These are phyloP conservation scores for Limnothrissa miodon DNA, from an alignment of 2,113 vertebrate species.

Conservation along the genomic window DNA sequence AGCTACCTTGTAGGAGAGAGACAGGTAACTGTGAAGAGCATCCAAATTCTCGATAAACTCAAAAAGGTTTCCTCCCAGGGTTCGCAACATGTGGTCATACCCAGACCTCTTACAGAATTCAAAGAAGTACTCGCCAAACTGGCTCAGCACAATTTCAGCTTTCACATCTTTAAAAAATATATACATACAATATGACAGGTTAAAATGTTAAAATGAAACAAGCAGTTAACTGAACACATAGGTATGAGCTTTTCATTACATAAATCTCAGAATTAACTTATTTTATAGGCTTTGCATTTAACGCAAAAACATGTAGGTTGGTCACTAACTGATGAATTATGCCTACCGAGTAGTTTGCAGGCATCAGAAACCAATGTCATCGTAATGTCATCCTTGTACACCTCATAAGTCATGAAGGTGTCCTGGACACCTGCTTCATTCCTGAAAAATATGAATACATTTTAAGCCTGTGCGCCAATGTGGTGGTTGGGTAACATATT, in stretches of 20 bases:
- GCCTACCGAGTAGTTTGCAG: slow-evolving; percentile 73
- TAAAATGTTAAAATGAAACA: neutral
- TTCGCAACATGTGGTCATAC: slow-evolving; percentile 79
- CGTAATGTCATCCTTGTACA: slow-evolving; percentile 76
- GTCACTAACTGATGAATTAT: neutral
- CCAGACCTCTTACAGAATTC: slow-evolving; percentile 80
- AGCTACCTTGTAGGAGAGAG: slow-evolving; percentile 78
- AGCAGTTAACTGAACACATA: neutral
- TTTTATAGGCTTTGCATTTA: too few species aligned
- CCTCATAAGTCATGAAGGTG: slow-evolving; percentile 74
- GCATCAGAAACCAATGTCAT: slow-evolving; percentile 70
- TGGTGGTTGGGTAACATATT: neutral
- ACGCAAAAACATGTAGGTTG: too few species aligned
- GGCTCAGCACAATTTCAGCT: slow-evolving; percentile 68
- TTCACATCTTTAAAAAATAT: slow-evolving; percentile 62
- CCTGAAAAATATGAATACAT: slow-evolving; percentile 51
- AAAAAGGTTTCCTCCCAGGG: slow-evolving; percentile 75
- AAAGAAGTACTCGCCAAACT: slow-evolving; percentile 81
- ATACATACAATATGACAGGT: slow-evolving; percentile 38
- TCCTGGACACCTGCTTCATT: slow-evolving; percentile 67
- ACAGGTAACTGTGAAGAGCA: slow-evolving; percentile 75
- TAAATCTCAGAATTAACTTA: too few species aligned
- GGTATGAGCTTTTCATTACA: neutral
- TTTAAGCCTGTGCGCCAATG: neutral
- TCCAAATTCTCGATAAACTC: slow-evolving; percentile 82